Base-by-base conservation (phyloP, 1,140 invertebrate species). In the Caenorhabditis inopinata region DNA sequence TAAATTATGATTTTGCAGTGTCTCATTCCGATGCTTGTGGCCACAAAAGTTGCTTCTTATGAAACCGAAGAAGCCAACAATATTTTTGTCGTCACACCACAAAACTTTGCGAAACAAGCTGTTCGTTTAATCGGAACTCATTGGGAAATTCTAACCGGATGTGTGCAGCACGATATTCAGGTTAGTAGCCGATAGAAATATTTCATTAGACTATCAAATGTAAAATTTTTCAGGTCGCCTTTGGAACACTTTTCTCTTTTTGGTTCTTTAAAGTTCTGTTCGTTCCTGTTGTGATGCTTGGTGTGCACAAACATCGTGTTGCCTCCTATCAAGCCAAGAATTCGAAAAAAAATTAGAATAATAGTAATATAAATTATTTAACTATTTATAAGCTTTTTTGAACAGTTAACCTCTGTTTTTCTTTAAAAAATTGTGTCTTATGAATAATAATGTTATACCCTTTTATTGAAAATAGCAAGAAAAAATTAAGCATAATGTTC, bases 41-140 rank as follows among this genome's bases (percentile, higher is more conserved):
- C 88, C 16, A 87, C 86, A 1, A 87, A 87, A 76, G 83, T 88
- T 14, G 87, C 86, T 18, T 86, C 83, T 2, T 87, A 89, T 76
- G 86, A 88, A 29, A 47, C 29, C 7, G 53, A 80, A 45, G 86
- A 89, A 51, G 84, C 87, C 5, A 88, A 87, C 48, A 76, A 86
- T 38, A 77, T 87, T 38, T 84, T 84, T 21, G 87, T 89, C 11
- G 76, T 87, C 35, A 81, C 85, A 35, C 53, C 86, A 0, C 75
- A 87, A 35, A 86, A 84, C 18, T 87, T 82, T 78, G 86, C 86
- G 0, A 53, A 76, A 77, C 84, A 87, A 49, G 86, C 86, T 12
- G 86, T 87, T 21, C 78, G 82, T 32, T 35, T 89, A 29, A 84
- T 87, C 38, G 86, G 87, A 51, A 75, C 74, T 2, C 46, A 76